Evolutionary conservation across 1,140 invertebrate species (phyloP).

Genomic region (Episyrphus balteatus): DNA sequence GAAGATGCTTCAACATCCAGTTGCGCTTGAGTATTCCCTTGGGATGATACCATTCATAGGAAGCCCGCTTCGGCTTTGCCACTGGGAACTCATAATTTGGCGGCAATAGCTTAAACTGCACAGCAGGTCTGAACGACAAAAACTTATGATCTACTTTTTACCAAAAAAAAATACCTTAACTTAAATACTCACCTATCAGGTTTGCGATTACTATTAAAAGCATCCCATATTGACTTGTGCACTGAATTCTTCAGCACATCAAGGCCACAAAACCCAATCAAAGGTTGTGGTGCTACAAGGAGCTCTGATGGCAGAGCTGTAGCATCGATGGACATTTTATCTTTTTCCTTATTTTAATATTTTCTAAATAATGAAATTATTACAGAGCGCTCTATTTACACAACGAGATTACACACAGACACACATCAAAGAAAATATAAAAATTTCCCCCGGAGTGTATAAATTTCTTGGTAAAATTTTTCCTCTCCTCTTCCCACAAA

Average conservation of each 20-base stretch:
- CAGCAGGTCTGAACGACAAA: conserved; percentile 47
- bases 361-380: too few species aligned
- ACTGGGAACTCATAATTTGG: conserved; percentile 78
- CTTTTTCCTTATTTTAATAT: too few species aligned
- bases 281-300: conserved; percentile 63
- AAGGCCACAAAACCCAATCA: conserved; percentile 76
- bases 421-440: too few species aligned
- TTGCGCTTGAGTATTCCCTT: conserved; percentile 92
- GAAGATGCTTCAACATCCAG: conserved; percentile 92
- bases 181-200: conserved; percentile 42
- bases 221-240: conserved; percentile 86
- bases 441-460: too few species aligned
- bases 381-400: too few species aligned
- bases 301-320: conserved; percentile 66
- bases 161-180: not conserved
- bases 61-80: conserved; percentile 79
- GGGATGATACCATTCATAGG: conserved; percentile 92
- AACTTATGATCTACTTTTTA: too few species aligned
- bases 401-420: too few species aligned
- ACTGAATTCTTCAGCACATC: conserved; percentile 73
- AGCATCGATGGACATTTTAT: conserved; percentile 35
- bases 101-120: conserved; percentile 72
- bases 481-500: too few species aligned
- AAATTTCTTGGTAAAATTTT: too few species aligned
- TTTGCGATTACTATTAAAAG: conserved; percentile 70